These are phyloP conservation scores for Pilophorus perplexus DNA, from an alignment of 2,888 invertebrate species.

Conservation along the genomic window DNA sequence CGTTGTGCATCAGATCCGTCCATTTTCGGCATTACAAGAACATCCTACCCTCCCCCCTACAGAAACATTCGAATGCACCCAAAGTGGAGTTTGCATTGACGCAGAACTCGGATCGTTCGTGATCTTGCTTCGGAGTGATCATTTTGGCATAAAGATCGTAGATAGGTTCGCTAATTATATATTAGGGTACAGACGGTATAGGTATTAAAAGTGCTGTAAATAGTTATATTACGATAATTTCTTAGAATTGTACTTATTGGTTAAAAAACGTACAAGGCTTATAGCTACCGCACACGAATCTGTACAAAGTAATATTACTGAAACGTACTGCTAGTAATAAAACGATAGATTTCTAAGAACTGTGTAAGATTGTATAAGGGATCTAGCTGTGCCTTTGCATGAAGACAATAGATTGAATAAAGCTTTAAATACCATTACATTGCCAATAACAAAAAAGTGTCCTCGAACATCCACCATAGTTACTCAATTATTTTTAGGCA, in stretches of 20 bases:
- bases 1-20: slow-evolving; percentile 38
- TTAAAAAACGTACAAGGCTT: slow-evolving; percentile 32
- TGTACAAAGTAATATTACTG: slow-evolving; percentile 41
- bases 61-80: background rate
- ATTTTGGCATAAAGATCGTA: slow-evolving; percentile 25
- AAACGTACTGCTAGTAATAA: slow-evolving; percentile 29
- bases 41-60: slow-evolving; percentile 14
- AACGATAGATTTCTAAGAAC: slow-evolving; percentile 41
- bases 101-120: slow-evolving; percentile 17
- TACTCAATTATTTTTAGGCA: slow-evolving; percentile 30
- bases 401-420: slow-evolving; percentile 46
- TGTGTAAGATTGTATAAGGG: slow-evolving; percentile 45
- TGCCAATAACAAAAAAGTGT: slow-evolving; percentile 42
- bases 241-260: slow-evolving; percentile 20
- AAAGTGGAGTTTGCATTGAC: slow-evolving; percentile 11
- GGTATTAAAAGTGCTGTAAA: slow-evolving; percentile 30
- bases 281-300: slow-evolving; percentile 35
- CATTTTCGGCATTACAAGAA: slow-evolving; percentile 34
- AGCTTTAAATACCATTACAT: slow-evolving; percentile 46
- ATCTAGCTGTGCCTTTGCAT: slow-evolving; percentile 46
- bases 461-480: slow-evolving; percentile 26
- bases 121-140: slow-evolving; percentile 26
- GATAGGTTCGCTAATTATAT: slow-evolving; percentile 13
- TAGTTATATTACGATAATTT: slow-evolving; percentile 32
- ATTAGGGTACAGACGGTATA: slow-evolving; percentile 33